Evolutionary conservation across 1,140 invertebrate genomes (phyloP).

Genomic region (Drosophila kikkawai): DNA sequence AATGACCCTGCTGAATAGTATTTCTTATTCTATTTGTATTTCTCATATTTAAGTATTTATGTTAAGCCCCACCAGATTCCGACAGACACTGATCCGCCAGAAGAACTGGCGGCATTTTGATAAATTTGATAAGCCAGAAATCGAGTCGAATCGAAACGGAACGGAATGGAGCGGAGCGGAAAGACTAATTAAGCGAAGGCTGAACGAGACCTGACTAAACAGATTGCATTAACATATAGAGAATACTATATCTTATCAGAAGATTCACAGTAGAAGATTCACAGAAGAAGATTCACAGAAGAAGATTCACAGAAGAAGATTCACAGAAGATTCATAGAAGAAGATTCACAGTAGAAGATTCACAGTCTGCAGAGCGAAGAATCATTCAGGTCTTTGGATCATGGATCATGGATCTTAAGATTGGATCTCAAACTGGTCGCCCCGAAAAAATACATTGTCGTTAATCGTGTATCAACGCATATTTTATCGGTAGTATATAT

Average conservation of each 20-base stretch:
- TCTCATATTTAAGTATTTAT: constrained; percentile 3
- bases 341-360: constrained; percentile 19
- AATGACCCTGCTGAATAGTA: constrained; percentile 32
- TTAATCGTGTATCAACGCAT: constrained; percentile 47
- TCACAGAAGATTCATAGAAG: constrained; percentile 30
- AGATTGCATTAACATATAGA: constrained; percentile 62
- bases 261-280: constrained; percentile 27
- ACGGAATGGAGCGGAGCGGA: constrained; percentile 27
- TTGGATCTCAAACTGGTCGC: constrained; percentile 49
- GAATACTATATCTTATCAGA: constrained; percentile 34
- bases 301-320: neutral
- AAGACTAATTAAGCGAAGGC: constrained; percentile 77
- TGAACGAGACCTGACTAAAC: constrained; percentile 41
- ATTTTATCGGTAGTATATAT: constrained; percentile 50
- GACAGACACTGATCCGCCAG: constrained; percentile 44
- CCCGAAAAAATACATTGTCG: constrained; percentile 24
- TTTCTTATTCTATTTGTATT: constrained; percentile 6
- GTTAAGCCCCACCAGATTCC: constrained; percentile 11
- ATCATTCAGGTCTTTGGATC: constrained; percentile 29
- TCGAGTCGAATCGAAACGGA: constrained; percentile 2
- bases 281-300: neutral
- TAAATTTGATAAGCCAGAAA: constrained; percentile 75
- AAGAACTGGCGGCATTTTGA: constrained; percentile 43
- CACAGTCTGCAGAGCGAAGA: constrained; percentile 14
- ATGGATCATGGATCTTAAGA: constrained; percentile 22